Percentiles rank a stretch among this genome's conserved stretches.
phyloP scores from a whole-genome alignment of 2,888 invertebrate species.

The Andrena bucephala region DNA sequence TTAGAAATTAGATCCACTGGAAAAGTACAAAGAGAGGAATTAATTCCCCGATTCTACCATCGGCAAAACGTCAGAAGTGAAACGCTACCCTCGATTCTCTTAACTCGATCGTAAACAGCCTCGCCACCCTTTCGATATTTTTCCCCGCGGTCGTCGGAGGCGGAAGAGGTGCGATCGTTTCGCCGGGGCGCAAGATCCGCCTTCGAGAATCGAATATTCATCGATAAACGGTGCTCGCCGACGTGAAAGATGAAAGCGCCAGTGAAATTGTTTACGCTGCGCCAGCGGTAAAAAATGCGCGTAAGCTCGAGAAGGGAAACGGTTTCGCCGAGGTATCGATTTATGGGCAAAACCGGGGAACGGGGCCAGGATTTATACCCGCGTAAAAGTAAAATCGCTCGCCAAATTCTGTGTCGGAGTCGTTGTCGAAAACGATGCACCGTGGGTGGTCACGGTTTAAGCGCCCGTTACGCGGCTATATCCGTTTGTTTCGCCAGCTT shows the following conservation, averaged over 20 bases:
- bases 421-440: constrained; percentile 21
- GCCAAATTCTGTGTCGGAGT: constrained; percentile 29
- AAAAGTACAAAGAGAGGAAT: neutral
- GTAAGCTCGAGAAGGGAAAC: constrained; percentile 4
- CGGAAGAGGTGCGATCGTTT: neutral
- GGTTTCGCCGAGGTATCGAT: constrained; percentile 49
- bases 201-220: constrained; percentile 41
- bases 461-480: constrained; percentile 13
- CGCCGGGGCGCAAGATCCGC: constrained; percentile 12
- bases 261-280: constrained; percentile 58
- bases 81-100: neutral
- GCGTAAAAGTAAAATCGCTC: constrained; percentile 49
- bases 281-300: constrained; percentile 33
- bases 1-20: neutral
- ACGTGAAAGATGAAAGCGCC: constrained; percentile 45
- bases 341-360: constrained; percentile 44
- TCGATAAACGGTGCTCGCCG: constrained; percentile 32
- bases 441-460: constrained; percentile 41
- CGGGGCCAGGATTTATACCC: constrained; percentile 46
- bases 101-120: neutral
- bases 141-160: neutral
- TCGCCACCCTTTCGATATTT: constrained; percentile 1
- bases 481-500: constrained; percentile 26
- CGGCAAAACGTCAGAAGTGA: neutral
- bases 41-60: neutral